Percentiles rank a stretch among this genome's conserved stretches.
phyloP scores from a whole-genome alignment of 2,797 vertebrate genomes.

The Enteromius thamalakanensis region DNA sequence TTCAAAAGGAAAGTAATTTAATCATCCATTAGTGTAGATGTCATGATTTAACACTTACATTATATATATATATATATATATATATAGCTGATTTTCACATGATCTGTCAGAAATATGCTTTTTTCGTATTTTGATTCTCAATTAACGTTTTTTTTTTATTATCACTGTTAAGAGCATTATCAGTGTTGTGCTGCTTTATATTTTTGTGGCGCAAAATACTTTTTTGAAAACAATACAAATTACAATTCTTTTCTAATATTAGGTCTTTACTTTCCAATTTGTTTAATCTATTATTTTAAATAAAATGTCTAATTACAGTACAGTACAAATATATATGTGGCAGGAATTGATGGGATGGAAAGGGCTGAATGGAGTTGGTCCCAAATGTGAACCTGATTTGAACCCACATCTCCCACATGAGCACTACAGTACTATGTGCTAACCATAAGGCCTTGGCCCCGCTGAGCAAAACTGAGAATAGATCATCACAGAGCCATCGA shows the following conservation, averaged over 20 bases:
- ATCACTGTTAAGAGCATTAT: not conserved
- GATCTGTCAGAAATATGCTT: not conserved
- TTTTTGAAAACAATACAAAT: not conserved
- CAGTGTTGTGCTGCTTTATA: not conserved
- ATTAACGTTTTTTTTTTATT: not conserved
- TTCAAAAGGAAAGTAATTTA: not conserved
- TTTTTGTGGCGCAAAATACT: not conserved
- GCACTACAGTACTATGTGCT: not conserved
- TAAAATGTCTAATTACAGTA: not conserved
- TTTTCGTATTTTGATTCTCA: not conserved
- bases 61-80: not conserved
- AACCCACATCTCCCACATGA: not conserved
- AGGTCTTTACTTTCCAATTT: not conserved
- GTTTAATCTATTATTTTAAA: not conserved
- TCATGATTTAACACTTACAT: not conserved
- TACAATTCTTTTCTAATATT: not conserved
- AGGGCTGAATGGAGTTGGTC: not conserved
- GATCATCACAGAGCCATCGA: not conserved
- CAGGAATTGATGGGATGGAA: not conserved
- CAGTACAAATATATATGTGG: not conserved
- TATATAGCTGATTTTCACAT: not conserved
- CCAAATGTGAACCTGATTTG: not conserved
- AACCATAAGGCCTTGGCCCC: constrained; percentile 1
- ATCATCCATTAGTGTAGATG: not conserved
- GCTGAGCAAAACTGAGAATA: not conserved